phyloP scores from a whole-genome alignment of 2,797 vertebrate genomes.

The Carcharodon carcharias region DNA sequence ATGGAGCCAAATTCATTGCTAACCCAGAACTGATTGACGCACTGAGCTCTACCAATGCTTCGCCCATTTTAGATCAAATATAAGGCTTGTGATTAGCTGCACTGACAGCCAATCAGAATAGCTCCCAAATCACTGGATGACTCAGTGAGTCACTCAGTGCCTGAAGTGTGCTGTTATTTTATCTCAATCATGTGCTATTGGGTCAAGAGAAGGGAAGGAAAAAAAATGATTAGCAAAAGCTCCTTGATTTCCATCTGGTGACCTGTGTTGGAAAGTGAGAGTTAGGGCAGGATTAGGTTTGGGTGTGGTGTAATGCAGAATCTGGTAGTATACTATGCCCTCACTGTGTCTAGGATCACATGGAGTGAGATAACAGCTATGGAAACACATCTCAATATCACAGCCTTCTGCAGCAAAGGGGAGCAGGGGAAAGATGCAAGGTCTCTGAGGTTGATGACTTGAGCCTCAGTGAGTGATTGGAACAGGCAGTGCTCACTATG shows the following conservation, averaged over 20 bases:
- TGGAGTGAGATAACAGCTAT: neutral
- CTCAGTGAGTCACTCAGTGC: neutral
- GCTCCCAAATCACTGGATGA: neutral
- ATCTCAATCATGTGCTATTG: neutral
- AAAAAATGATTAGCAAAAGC: neutral
- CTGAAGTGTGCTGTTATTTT: neutral
- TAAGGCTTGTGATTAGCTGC: neutral
- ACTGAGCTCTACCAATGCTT: neutral
- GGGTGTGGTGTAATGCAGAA: neutral
- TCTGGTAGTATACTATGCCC: neutral
- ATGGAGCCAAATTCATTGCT: neutral
- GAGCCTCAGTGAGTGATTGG: neutral
- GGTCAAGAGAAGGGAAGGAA: too few species aligned
- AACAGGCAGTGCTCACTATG: neutral
- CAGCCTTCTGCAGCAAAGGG: neutral
- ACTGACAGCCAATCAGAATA: neutral
- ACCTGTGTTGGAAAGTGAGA: neutral
- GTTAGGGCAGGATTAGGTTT: neutral
- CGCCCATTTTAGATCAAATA: neutral
- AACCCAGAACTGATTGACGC: neutral
- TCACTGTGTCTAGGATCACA: neutral
- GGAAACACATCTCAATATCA: neutral
- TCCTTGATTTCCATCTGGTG: neutral
- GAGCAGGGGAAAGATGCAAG: neutral
- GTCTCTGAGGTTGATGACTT: neutral